Percentiles rank a stretch among this genome's conserved stretches.
Evolutionary conservation across 1,140 invertebrate species (phyloP).

Genomic region (Habropoda laboriosa): DNA sequence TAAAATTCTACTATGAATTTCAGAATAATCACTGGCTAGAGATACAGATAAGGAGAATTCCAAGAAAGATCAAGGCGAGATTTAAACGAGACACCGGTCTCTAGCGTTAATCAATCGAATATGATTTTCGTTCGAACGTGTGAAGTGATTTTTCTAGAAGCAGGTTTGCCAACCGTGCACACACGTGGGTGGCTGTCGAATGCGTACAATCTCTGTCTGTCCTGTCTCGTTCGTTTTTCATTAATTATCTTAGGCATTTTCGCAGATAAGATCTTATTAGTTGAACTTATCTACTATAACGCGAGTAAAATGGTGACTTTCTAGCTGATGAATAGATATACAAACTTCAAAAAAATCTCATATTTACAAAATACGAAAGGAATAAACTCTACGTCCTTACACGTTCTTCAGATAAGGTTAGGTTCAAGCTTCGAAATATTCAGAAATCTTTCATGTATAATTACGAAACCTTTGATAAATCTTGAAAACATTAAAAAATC

Average conservation of each 20-base stretch:
- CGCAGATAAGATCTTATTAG: conserved; percentile 34
- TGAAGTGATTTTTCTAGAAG: conserved; percentile 18
- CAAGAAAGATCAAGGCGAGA: not conserved
- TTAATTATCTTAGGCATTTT: conserved; percentile 52
- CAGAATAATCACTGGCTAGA: too few species aligned
- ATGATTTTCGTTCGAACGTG: conserved; percentile 38
- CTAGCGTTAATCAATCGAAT: conserved; percentile 42
- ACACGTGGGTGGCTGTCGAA: conserved; percentile 43
- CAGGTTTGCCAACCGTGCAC: not conserved
- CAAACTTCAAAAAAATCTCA: too few species aligned
- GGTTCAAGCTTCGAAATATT: too few species aligned
- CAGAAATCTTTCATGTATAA: too few species aligned
- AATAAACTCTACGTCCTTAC: too few species aligned
- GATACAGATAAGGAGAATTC: not conserved
- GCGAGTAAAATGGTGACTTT: conserved; percentile 16
- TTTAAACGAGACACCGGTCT: conserved; percentile 6
- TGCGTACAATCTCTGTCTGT: conserved; percentile 20
- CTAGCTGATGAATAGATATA: conserved; percentile 22
- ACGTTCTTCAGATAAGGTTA: too few species aligned
- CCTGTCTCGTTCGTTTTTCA: conserved; percentile 45
- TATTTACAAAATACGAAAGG: too few species aligned
- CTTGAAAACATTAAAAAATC: too few species aligned
- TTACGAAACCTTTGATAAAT: too few species aligned
- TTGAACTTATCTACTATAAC: not conserved
- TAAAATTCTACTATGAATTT: not conserved